These are phyloP conservation scores for Drosophila dunni DNA, from an alignment of 1,140 invertebrate genomes.

Conservation along the genomic window DNA sequence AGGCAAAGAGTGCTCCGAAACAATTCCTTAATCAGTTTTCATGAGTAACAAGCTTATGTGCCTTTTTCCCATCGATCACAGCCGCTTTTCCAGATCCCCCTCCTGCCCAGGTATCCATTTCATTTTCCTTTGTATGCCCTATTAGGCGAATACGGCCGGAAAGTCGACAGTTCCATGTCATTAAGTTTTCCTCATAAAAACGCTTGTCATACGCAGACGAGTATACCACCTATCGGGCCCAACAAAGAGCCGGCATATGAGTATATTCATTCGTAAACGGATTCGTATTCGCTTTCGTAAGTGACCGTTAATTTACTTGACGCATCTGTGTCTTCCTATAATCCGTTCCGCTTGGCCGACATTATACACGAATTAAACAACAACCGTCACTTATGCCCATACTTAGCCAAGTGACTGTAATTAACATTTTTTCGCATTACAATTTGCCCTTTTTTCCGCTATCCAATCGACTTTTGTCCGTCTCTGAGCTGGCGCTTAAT, in stretches of 20 bases:
- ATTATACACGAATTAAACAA: slow-evolving; percentile 71
- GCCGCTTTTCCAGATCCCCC: not conserved
- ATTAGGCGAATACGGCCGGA: slow-evolving; percentile 19
- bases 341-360: slow-evolving; percentile 71
- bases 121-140: slow-evolving; percentile 25
- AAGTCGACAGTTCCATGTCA: slow-evolving; percentile 58
- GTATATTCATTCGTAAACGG: slow-evolving; percentile 12
- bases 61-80: slow-evolving; percentile 54
- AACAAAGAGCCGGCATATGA: slow-evolving; percentile 56
- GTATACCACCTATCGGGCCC: slow-evolving; percentile 25
- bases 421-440: slow-evolving; percentile 81
- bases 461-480: slow-evolving; percentile 30
- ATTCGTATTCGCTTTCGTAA: slow-evolving; percentile 45
- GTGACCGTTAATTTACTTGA: slow-evolving; percentile 69
- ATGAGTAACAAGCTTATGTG: slow-evolving; percentile 61
- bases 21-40: slow-evolving; percentile 52
- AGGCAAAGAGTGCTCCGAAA: not conserved
- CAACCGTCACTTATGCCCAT: not conserved
- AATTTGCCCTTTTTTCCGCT: slow-evolving; percentile 73
- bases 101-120: not conserved
- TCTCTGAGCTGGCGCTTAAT: slow-evolving; percentile 64
- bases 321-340: slow-evolving; percentile 64
- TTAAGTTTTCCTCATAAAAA: slow-evolving; percentile 62
- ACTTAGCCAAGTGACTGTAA: slow-evolving; percentile 64
- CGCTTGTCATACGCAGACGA: slow-evolving; percentile 58